Percentiles rank a stretch among this genome's conserved stretches.
Evolutionary conservation across 2,797 vertebrate genomes (phyloP).

Genomic region (Hydrophis major): DNA sequence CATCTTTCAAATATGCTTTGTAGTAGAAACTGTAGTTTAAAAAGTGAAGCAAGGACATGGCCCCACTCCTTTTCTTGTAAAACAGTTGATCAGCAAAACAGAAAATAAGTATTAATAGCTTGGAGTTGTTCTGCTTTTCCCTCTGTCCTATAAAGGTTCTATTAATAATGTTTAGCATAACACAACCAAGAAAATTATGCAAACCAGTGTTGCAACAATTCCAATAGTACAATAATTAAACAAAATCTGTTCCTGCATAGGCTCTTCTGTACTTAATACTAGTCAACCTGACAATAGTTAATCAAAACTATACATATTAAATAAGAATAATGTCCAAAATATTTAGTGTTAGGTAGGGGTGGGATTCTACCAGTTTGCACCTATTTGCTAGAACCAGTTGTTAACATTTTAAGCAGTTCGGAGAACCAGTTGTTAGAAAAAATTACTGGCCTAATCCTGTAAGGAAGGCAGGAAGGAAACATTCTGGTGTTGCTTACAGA

Average conservation of each 20-base stretch:
- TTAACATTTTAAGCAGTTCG: too few relatives aligned
- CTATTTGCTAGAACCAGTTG: too few relatives aligned
- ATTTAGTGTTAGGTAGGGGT: neutral
- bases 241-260: neutral
- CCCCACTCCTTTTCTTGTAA: neutral
- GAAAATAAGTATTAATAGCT: neutral
- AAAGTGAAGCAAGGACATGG: neutral
- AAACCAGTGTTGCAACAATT: neutral
- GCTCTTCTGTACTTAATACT: slow-evolving; percentile 2
- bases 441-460: too few relatives aligned
- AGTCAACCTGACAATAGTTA: neutral
- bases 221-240: neutral
- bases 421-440: too few relatives aligned
- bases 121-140: neutral
- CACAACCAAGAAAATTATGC: neutral
- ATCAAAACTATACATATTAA: neutral
- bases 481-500: too few relatives aligned
- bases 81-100: neutral
- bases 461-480: too few relatives aligned
- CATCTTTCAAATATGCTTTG: neutral
- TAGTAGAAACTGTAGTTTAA: neutral
- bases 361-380: too few relatives aligned
- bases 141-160: neutral
- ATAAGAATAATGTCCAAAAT: neutral
- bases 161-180: slow-evolving; percentile 17